Conservation (phyloP, 30 jellyfish, hydroid and myxozoan genomes). For the Aurelia aurita complex sp. Pacific region DNA sequence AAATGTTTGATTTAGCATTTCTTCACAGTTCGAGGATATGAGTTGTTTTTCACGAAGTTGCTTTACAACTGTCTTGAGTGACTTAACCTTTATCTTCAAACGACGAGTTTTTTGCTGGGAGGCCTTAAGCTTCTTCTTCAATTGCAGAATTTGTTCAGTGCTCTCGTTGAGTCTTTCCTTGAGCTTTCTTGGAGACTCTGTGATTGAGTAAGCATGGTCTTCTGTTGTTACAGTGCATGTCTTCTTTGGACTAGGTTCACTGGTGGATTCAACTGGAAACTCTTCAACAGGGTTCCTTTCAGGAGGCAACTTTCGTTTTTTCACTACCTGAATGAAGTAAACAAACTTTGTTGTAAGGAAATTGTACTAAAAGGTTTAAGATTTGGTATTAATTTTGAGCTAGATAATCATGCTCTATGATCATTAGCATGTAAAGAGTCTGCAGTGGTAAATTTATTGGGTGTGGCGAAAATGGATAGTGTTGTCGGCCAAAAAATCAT, state of each 20-base stretch:
- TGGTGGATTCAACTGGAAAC: neutral
- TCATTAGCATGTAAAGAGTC: no score
- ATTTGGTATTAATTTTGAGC: no score
- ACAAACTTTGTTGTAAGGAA: neutral
- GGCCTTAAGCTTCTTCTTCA: constrained; percentile 31
- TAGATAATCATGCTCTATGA: no score
- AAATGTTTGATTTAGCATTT: constrained; percentile 37
- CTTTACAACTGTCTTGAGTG: constrained; percentile 39
- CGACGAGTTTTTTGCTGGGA: constrained; percentile 44
- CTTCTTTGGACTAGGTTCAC: constrained; percentile 6
- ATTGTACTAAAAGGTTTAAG: no score
- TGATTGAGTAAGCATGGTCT: constrained; percentile 24
- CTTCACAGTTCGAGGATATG: constrained; percentile 67
- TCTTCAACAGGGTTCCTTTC: neutral
- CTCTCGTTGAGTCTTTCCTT: constrained; percentile 39
- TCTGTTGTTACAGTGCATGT: neutral
- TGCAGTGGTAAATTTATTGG: neutral
- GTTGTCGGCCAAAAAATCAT: no score
- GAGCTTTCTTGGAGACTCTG: constrained; percentile 42
- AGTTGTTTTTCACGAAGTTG: constrained; percentile 31
- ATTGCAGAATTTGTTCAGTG: neutral
- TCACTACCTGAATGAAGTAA: neutral
- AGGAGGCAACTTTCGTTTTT: constrained; percentile 11
- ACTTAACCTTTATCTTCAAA: constrained; percentile 14
- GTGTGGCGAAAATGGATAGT: neutral